Base-by-base conservation (phyloP, 2,888 invertebrate species). In the Clunio marinus region DNA sequence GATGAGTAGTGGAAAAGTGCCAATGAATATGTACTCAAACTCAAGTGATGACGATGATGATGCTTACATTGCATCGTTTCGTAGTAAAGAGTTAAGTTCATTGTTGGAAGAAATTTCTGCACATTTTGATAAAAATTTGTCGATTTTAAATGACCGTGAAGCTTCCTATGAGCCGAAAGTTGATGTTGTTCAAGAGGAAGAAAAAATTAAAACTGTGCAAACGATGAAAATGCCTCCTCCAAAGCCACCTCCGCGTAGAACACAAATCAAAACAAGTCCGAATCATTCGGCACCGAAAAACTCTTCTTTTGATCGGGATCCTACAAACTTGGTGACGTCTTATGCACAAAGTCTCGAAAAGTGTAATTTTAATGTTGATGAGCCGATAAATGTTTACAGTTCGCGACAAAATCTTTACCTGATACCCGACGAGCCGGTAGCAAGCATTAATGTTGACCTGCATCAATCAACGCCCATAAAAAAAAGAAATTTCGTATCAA, bases 91-190 rank as follows among this genome's bases (percentile, higher is more conserved):
- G 13, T 22, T 68, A 1, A 58, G 46, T 72, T 78, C 76, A 67
- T 68, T 79, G 66, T 71, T 83, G 69, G 83, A 82, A 71, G 81
- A 81, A 70, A 73, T 78, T 1, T 78, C 77, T 46, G 81, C 80
- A 27, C 80, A 83, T 73, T 84, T 82, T 73, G 83, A 84, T 71
- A 81, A 81, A 51, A 83, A 82, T 71, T 76, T 83, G 2, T 84
- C 84, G 15, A 83, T 83, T 72, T 74, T 84, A 72, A 84, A 82
- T 45, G 83, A 83, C 73, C 77, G 82, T 1, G 74, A 81, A 65
- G 76, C 76, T 13, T 80, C 81, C 72, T 71, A 72, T 68, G 73
- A 72, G 70, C 63, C 71, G 8, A 58, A 70, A 5, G 69, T 35
- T 65, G 71, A 73, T 37, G 73, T 60, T 60, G 13, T 20, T 8